Percentiles rank a stretch among this genome's conserved stretches.
Evolutionary conservation across 2,797 vertebrate species (phyloP).

Genomic region (Anableps anableps): DNA sequence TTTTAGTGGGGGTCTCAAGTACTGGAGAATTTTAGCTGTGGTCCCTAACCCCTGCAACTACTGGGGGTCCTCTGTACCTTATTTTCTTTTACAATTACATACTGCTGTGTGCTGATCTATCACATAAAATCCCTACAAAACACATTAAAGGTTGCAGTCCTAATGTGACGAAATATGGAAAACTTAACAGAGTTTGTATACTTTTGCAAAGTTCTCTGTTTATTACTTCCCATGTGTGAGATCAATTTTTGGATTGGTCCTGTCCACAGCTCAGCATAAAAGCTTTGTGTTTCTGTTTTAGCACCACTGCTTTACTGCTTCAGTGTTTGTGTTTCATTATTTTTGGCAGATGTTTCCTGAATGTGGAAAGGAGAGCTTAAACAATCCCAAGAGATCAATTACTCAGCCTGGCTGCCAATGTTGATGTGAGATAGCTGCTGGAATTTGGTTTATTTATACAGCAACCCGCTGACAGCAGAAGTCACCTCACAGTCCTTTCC

Average conservation of each 20-base stretch:
- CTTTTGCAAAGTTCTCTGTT: background rate
- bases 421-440: conserved; percentile 46
- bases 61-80: background rate
- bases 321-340: conserved; percentile 11
- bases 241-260: background rate
- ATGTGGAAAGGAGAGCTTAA: conserved; percentile 37
- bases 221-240: background rate
- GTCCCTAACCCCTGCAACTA: rapidly evolving
- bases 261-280: background rate
- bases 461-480: conserved; percentile 21
- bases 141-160: background rate
- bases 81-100: background rate
- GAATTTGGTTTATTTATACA: background rate
- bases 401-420: conserved; percentile 42
- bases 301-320: background rate
- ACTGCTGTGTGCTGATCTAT: background rate
- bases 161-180: background rate
- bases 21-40: background rate
- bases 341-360: conserved; percentile 43
- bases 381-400: conserved; percentile 56
- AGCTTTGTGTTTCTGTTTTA: background rate
- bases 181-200: background rate
- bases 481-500: conserved; percentile 17
- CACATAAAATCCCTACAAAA: background rate
- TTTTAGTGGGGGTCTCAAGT: background rate